Evolutionary conservation across 1,140 invertebrate genomes (phyloP).

Genomic region (Diabrotica undecimpunctata): DNA sequence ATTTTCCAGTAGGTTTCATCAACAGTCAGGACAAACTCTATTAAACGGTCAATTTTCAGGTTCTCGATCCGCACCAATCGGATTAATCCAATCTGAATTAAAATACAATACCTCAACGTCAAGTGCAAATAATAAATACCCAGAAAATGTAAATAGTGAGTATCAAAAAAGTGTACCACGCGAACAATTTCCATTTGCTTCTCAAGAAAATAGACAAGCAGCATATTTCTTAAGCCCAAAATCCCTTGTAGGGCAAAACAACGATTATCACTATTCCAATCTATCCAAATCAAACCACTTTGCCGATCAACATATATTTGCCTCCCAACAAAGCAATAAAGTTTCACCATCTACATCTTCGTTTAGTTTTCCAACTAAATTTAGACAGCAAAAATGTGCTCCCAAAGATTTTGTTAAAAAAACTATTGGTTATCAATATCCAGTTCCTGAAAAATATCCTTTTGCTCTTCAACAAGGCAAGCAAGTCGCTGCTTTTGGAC

Average conservation of each 20-base stretch:
- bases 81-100: constrained; percentile 40
- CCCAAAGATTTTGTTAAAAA: neutral
- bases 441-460: no score
- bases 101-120: no score
- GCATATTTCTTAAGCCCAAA: neutral
- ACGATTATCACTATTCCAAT: neutral
- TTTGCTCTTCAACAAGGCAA: no score
- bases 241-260: neutral
- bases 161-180: no score
- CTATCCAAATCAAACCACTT: neutral
- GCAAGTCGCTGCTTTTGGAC: no score
- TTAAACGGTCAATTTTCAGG: neutral
- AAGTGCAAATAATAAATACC: no score
- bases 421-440: neutral
- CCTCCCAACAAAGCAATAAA: neutral
- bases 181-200: no score
- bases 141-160: no score
- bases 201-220: no score
- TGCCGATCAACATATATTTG: neutral
- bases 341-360: neutral
- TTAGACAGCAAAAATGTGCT: neutral
- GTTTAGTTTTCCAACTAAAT: neutral
- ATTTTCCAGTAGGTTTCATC: no score
- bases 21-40: no score
- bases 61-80: constrained; percentile 41